Evolutionary conservation across 1,140 invertebrate species (phyloP).

Genomic region (Bombus fervidus): DNA sequence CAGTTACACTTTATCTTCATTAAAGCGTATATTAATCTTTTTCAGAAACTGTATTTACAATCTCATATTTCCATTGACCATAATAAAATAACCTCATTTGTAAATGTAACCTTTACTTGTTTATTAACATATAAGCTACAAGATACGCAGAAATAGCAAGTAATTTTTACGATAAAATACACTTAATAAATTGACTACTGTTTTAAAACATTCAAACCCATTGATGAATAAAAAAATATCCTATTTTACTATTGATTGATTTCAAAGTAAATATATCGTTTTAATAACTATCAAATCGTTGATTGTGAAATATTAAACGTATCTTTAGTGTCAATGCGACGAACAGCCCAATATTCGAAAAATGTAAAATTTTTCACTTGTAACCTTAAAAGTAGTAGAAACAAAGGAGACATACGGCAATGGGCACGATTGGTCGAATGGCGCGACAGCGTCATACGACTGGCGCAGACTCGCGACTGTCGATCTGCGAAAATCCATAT

Average conservation of each 20-base stretch:
- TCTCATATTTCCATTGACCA: neutral
- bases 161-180: neutral
- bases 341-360: neutral
- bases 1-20: neutral
- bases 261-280: neutral
- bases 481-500: conserved; percentile 76
- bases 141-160: neutral
- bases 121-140: neutral
- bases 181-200: neutral
- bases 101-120: neutral
- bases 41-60: neutral
- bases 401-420: conserved; percentile 11
- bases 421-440: conserved; percentile 48
- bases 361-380: conserved; percentile 14
- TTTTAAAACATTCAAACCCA: neutral
- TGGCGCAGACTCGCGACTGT: conserved; percentile 70
- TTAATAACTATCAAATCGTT: neutral
- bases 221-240: neutral
- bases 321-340: neutral
- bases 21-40: neutral
- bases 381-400: conserved; percentile 22
- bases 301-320: neutral
- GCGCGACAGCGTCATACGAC: conserved; percentile 52
- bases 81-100: conserved; percentile 1
- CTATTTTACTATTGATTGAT: neutral